Base-by-base conservation (phyloP, 2,797 vertebrate species). In the Enteromius radiatus region DNA sequence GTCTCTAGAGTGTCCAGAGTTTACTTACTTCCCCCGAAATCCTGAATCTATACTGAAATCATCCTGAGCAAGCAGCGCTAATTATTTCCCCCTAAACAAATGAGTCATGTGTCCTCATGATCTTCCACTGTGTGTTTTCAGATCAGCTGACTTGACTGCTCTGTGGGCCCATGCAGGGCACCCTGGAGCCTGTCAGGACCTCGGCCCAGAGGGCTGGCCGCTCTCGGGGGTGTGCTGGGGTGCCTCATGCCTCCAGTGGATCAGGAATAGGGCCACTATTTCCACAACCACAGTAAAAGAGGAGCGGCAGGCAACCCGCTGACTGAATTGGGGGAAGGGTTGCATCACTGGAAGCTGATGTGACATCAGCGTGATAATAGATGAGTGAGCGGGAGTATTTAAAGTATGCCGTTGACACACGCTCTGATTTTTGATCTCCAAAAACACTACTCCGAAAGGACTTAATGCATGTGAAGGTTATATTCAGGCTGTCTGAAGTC, bases 141-240 rank as follows among this genome's bases (percentile, higher is more conserved):
- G 94, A 91, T 93, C 90, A 95, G 94, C 93, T 95, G 94, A 95
- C 94, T 93, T 91, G 84, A 82, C 81, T 33, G 61, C 36, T 17
- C 67, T 17, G 41, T 87, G 70, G 80, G 76, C 74, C 84, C 52
- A 64, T 86, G 36, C 63, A 73, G n/a, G 77, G 64, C 70, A 52
- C 88, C 86, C 85, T 86, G 80, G 81, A 89, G 87, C 81, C 65
- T 88, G 63, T 83, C 85, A 28, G 19, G 49, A 3, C 56, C 87
- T 6, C 63, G 85, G 28, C 89, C 85, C 84, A 91, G 89, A 88
- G 92, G 89, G 85, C 84, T 93, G 47, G 88, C 89, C 49, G 91
- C 89, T 77, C 82, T 94, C 65, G 90, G 88, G 76, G 86, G 90
- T 14, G 45, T 93, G 78, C 87, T 94, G 80, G 84, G 90, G 84